phyloP scores from a whole-genome alignment of 2,113 vertebrate species.

The Motacilla alba region DNA sequence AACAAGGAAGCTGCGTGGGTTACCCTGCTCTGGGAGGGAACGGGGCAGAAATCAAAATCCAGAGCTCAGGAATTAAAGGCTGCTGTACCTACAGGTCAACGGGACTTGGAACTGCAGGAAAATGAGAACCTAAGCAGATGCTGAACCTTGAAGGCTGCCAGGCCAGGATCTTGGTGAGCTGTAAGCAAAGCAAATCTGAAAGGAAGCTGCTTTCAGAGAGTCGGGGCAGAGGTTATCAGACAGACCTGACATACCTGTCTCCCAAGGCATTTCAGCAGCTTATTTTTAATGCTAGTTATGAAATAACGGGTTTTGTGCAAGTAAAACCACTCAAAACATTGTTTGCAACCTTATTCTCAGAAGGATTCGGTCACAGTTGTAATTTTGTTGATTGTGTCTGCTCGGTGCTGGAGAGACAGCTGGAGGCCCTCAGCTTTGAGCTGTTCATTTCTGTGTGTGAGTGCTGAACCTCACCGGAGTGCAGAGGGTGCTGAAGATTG shows the following conservation, averaged over 20 bases:
- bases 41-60: not conserved
- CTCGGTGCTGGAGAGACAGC: not conserved
- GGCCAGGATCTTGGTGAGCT: not conserved
- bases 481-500: not conserved
- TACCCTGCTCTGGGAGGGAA: not conserved
- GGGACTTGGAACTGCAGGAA: not conserved
- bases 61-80: not conserved
- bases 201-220: not conserved
- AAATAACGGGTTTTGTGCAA: not conserved
- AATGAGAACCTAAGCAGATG: not conserved
- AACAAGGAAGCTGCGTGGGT: not conserved
- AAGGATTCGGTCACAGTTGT: not conserved
- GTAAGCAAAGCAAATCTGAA: not conserved
- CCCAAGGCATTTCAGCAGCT: not conserved
- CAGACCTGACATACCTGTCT: not conserved
- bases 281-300: not conserved
- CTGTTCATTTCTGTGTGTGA: not conserved
- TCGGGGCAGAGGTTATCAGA: not conserved
- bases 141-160: not conserved
- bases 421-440: not conserved
- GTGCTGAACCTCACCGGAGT: not conserved
- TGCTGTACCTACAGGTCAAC: not conserved
- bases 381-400: not conserved
- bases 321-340: not conserved
- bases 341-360: not conserved